These are phyloP conservation scores for Alosa alosa DNA, from an alignment of 2,113 vertebrate species.

Conservation along the genomic window DNA sequence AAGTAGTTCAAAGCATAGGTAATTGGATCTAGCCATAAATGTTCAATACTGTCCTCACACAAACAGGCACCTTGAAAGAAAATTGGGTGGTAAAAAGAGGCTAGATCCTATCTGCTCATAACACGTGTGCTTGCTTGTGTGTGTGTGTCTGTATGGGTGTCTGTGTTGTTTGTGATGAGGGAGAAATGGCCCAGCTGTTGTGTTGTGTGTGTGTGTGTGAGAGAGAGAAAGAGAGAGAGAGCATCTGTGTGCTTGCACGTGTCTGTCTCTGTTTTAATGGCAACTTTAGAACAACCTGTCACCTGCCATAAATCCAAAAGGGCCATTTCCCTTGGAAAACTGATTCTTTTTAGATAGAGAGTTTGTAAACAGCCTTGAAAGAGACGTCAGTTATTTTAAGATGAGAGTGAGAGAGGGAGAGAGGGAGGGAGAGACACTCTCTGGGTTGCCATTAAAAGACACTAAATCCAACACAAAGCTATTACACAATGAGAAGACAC, in stretches of 20 bases:
- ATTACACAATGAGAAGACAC: neutral
- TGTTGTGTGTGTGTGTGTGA: conserved; percentile 1
- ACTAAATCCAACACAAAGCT: neutral
- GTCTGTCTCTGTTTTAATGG: neutral
- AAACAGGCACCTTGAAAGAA: neutral
- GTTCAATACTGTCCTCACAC: neutral
- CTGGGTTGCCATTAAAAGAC: neutral
- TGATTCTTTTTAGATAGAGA: no score
- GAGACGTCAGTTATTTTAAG: neutral
- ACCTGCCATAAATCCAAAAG: neutral
- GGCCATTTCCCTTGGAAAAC: neutral
- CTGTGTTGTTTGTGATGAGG: neutral
- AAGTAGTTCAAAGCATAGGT: no score
- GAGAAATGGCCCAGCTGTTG: neutral
- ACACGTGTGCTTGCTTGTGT: neutral
- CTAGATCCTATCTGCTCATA: conserved; percentile 9
- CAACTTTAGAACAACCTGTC: neutral
- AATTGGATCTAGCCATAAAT: neutral
- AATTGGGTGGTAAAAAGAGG: neutral
- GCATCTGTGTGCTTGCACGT: neutral
- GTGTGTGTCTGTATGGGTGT: conserved; percentile 4
- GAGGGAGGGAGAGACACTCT: neutral
- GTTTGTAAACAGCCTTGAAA: neutral
- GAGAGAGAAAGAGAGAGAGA: neutral
- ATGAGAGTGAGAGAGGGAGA: neutral